phyloP scores from a whole-genome alignment of 2,113 vertebrate species.

The Gallinago undulata region DNA sequence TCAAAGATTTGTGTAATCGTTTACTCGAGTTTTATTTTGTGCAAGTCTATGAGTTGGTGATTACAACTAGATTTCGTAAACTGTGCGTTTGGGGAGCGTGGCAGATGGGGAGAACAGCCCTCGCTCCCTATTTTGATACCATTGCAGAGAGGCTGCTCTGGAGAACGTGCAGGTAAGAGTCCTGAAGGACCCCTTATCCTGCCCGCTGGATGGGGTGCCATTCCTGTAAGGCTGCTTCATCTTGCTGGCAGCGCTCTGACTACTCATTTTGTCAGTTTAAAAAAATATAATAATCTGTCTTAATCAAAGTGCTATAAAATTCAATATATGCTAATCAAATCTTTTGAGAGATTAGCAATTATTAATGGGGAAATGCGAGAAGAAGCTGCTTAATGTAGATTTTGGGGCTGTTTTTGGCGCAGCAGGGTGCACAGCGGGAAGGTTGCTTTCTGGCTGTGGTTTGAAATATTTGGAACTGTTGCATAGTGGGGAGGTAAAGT shows the following conservation, averaged over 20 bases:
- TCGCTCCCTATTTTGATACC: accelerated
- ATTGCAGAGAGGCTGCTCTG: not conserved
- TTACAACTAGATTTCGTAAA: not conserved
- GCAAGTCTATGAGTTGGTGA: not conserved
- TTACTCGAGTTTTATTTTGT: not conserved
- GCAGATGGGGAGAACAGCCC: not conserved
- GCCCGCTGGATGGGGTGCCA: accelerated
- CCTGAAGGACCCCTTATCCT: accelerated
- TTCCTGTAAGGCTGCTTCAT: not conserved
- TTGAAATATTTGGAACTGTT: not conserved
- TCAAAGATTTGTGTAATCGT: not conserved
- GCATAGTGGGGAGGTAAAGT: not conserved
- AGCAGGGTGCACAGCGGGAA: accelerated
- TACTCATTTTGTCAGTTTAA: not conserved
- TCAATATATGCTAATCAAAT: not conserved
- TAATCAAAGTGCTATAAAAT: not conserved
- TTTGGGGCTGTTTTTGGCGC: not conserved
- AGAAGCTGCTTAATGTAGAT: not conserved
- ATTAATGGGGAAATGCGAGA: not conserved
- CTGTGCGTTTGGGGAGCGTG: not conserved
- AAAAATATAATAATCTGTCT: not conserved
- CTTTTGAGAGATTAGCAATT: not conserved
- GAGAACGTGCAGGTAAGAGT: accelerated
- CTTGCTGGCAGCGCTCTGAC: not conserved
- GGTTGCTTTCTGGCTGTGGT: not conserved